phyloP scores from a whole-genome alignment of 1,140 invertebrate species.

The Atta texana region DNA sequence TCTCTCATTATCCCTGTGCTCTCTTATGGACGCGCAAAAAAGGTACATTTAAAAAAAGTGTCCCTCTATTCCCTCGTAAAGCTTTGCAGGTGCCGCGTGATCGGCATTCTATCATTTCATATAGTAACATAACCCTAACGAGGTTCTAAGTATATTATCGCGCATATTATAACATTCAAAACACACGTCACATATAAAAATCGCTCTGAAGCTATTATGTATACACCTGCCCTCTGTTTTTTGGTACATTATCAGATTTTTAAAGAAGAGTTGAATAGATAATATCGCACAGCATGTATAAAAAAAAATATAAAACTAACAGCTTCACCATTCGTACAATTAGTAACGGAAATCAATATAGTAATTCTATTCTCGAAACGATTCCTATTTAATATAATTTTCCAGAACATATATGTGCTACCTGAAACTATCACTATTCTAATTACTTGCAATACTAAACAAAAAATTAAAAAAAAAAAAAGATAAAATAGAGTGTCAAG shows the following conservation, averaged over 20 bases:
- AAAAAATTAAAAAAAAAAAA: not conserved
- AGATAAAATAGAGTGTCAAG: not conserved
- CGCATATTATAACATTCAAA: constrained; percentile 19
- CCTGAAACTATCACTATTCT: not conserved
- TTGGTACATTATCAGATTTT: constrained; percentile 37
- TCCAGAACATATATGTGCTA: not conserved
- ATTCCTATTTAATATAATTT: not conserved
- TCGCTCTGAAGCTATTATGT: not conserved
- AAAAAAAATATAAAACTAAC: constrained; percentile 7
- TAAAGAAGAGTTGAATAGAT: constrained; percentile 3
- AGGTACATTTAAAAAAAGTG: constrained; percentile 47
- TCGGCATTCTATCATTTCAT: constrained; percentile 67
- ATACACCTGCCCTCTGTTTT: constrained; percentile 27
- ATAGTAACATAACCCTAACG: constrained; percentile 66
- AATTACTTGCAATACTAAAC: not conserved
- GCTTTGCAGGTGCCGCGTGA: constrained; percentile 65
- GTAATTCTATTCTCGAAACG: not conserved
- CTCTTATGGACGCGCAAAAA: constrained; percentile 13
- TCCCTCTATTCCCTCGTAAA: constrained; percentile 22
- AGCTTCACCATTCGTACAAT: not conserved
- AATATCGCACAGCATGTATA: not conserved
- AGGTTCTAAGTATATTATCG: constrained; percentile 21
- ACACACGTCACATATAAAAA: not conserved
- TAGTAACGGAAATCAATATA: constrained; percentile 4
- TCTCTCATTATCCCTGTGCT: not conserved